phyloP scores from a whole-genome alignment of 2,888 invertebrate genomes.

The Xylophagus ater region DNA sequence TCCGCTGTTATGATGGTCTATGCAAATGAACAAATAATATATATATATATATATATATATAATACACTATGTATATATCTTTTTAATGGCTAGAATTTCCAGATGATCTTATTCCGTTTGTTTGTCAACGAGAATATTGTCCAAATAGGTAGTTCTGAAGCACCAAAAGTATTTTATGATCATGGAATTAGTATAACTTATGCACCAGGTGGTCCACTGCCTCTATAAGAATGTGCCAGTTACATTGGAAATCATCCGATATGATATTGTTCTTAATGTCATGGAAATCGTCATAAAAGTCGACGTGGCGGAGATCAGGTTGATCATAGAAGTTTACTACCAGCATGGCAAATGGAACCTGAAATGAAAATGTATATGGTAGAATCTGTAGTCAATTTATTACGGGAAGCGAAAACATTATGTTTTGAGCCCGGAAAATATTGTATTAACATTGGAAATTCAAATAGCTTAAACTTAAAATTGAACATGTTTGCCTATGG shows the following conservation, averaged over 20 bases:
- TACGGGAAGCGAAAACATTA: conserved; percentile 84
- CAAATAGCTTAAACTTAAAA: conserved; percentile 52
- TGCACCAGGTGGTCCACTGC: conserved; percentile 81
- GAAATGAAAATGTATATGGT: conserved; percentile 90
- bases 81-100: conserved; percentile 11
- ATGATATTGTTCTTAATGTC: conserved; percentile 82
- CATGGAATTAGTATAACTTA: conserved; percentile 82
- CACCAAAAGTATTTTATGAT: conserved; percentile 88
- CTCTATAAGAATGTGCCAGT: conserved; percentile 92
- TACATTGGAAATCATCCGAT: conserved; percentile 95
- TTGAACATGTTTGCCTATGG: conserved; percentile 89
- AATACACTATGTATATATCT: background rate
- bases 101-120: conserved; percentile 68
- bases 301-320: conserved; percentile 82
- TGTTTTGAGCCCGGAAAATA: conserved; percentile 51
- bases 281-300: conserved; percentile 78
- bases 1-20: conserved; percentile 96
- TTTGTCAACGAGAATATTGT: conserved; percentile 86
- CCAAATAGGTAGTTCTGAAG: conserved; percentile 78
- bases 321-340: conserved; percentile 74
- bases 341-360: conserved; percentile 79
- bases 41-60: conserved; percentile 44
- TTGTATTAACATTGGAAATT: background rate
- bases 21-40: conserved; percentile 90
- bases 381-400: conserved; percentile 81